Evolutionary conservation across 2,888 invertebrate species (phyloP).

Genomic region (Temnothorax ravouxi): DNA sequence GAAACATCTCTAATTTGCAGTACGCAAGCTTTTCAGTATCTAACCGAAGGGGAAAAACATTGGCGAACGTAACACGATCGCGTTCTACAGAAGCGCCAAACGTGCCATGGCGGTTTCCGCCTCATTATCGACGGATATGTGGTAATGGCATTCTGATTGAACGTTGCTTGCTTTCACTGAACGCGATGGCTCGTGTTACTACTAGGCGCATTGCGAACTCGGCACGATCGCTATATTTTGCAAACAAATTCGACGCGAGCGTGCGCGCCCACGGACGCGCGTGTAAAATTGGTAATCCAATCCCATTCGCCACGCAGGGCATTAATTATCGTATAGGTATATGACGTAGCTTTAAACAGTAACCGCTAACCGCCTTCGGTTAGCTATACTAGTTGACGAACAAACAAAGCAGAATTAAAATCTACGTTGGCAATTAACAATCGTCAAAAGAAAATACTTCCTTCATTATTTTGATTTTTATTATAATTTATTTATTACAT

Average conservation of each 20-base stretch:
- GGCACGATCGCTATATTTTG: slow-evolving; percentile 58
- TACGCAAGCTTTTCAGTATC: slow-evolving; percentile 10
- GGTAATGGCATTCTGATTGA: slow-evolving; percentile 58
- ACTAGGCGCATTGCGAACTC: slow-evolving; percentile 53
- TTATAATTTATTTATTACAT: background rate
- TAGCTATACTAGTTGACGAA: background rate
- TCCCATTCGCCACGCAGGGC: slow-evolving; percentile 32
- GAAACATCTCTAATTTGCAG: background rate
- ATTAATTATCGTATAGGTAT: slow-evolving; percentile 45
- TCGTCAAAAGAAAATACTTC: background rate
- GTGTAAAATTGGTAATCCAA: slow-evolving; percentile 62
- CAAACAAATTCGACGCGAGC: slow-evolving; percentile 65
- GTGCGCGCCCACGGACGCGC: slow-evolving; percentile 20
- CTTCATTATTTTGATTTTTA: background rate
- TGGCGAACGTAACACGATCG: slow-evolving; percentile 35
- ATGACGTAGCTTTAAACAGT: slow-evolving; percentile 7
- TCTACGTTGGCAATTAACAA: background rate
- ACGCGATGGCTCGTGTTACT: slow-evolving; percentile 63
- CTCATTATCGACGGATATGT: slow-evolving; percentile 48
- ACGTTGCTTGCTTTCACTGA: slow-evolving; percentile 55
- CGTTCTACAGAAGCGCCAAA: slow-evolving; percentile 40
- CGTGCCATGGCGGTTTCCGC: slow-evolving; percentile 43
- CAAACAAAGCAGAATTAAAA: background rate
- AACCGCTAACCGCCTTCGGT: background rate
- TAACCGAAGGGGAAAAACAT: slow-evolving; percentile 19